Evolutionary conservation across 2,113 vertebrate genomes (phyloP).

Genomic region (Odocoileus virginianus): DNA sequence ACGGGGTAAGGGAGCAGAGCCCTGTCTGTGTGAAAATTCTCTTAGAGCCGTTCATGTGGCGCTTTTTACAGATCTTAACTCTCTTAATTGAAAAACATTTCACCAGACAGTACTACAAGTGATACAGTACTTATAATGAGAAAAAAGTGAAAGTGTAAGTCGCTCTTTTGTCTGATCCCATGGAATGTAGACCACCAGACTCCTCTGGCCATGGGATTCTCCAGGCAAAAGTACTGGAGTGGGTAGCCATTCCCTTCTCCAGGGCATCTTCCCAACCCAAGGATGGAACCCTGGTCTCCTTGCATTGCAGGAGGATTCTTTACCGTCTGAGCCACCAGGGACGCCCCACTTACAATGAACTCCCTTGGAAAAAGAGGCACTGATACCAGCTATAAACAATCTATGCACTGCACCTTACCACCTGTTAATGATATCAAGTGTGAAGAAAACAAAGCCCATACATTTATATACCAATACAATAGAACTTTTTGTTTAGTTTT

Average conservation of each 20-base stretch:
- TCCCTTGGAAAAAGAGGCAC: neutral
- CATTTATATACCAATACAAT: neutral
- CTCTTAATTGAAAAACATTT: neutral
- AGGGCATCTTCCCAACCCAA: neutral
- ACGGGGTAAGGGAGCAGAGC: neutral
- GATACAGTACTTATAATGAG: neutral
- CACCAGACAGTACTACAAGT: neutral
- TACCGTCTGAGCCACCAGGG: neutral
- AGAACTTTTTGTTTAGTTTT: slow-evolving; percentile 21
- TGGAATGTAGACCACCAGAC: neutral
- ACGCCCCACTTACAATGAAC: neutral
- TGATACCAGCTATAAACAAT: neutral
- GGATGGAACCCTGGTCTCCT: neutral
- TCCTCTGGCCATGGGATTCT: neutral
- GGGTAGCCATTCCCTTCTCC: neutral
- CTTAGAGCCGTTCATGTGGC: neutral
- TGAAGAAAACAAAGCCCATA: neutral
- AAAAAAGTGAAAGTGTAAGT: neutral
- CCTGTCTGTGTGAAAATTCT: neutral
- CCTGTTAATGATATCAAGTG: neutral
- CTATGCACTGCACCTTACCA: neutral
- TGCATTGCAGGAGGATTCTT: neutral
- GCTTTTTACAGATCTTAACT: slow-evolving; percentile 9
- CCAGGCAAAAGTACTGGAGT: neutral
- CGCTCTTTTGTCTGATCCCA: neutral